Evolutionary conservation across 2,888 invertebrate genomes (phyloP).

Genomic region (Endotricha flammealis): DNA sequence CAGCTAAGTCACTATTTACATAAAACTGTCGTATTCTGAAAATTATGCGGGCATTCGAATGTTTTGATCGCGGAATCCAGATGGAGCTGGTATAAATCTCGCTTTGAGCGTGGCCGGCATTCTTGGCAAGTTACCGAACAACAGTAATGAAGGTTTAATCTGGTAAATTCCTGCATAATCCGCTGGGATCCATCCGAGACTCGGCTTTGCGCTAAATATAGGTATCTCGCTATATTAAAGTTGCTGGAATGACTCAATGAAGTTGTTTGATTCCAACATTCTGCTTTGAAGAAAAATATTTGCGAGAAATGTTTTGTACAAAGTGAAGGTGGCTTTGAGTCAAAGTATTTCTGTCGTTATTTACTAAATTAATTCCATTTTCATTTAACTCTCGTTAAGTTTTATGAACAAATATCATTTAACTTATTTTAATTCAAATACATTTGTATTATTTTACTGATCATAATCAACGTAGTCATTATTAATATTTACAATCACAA

Average conservation of each 20-base stretch:
- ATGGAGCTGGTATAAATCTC: constrained; percentile 49
- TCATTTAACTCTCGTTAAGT: too few relatives aligned
- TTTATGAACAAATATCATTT: too few relatives aligned
- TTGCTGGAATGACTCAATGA: constrained; percentile 6
- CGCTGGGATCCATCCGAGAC: constrained; percentile 35
- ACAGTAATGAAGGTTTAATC: constrained; percentile 68
- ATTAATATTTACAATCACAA: constrained; percentile 54
- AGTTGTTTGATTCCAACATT: constrained; percentile 1
- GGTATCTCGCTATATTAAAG: constrained; percentile 6
- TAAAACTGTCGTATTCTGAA: constrained; percentile 50
- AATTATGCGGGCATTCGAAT: constrained; percentile 42
- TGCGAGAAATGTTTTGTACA: too few relatives aligned
- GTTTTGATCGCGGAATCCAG: constrained; percentile 48
- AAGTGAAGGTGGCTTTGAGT: too few relatives aligned
- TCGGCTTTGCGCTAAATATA: constrained; percentile 31
- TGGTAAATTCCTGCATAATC: constrained; percentile 54
- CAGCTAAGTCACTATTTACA: constrained; percentile 37
- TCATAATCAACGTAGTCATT: constrained; percentile 46
- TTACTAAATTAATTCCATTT: too few relatives aligned
- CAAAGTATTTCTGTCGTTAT: too few relatives aligned
- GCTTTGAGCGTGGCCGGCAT: constrained; percentile 49
- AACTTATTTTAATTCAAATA: too few relatives aligned
- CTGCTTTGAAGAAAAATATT: not conserved
- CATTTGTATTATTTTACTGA: too few relatives aligned
- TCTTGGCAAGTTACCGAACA: constrained; percentile 60